Evolutionary conservation across 2,113 vertebrate species (phyloP).

Genomic region (Protobothrops flavoviridis): DNA sequence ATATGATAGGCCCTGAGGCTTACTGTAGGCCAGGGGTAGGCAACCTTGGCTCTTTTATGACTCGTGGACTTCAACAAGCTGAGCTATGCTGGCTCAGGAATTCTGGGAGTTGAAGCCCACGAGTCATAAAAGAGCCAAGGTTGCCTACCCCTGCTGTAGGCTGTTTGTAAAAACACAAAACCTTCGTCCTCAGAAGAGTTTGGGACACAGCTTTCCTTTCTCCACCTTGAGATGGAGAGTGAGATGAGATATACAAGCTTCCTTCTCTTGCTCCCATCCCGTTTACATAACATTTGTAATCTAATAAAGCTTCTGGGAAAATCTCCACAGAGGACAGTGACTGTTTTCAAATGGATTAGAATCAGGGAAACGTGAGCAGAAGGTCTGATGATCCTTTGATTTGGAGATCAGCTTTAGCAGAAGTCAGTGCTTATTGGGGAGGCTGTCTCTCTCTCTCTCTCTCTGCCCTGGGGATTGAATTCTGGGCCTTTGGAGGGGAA

Average conservation of each 20-base stretch:
- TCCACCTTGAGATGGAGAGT: conserved; percentile 1
- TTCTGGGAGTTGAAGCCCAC: too few relatives aligned
- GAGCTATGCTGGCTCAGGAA: too few relatives aligned
- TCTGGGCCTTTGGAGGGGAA: background rate
- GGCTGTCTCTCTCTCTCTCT: conserved; percentile 16
- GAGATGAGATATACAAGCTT: conserved; percentile 32
- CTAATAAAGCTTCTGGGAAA: conserved; percentile 15
- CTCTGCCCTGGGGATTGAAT: conserved; percentile 6
- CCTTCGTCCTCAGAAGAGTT: background rate
- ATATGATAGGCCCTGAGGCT: background rate
- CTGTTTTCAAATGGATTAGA: conserved; percentile 22
- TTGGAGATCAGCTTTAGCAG: conserved; percentile 27
- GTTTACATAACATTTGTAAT: conserved; percentile 37
- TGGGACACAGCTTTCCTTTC: background rate
- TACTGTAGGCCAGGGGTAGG: background rate
- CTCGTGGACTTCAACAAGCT: too few relatives aligned
- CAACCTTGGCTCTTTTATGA: too few relatives aligned
- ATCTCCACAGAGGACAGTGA: conserved; percentile 17
- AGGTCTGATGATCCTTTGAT: conserved; percentile 10
- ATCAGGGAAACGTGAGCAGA: conserved; percentile 8
- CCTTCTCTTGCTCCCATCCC: background rate
- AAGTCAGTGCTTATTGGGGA: conserved; percentile 32
- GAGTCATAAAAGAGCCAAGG: too few relatives aligned
- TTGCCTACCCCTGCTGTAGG: too few relatives aligned
- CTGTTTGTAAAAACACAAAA: background rate